Conservation (phyloP, 2,113 vertebrate species). For the Phyllostomus hastatus region DNA sequence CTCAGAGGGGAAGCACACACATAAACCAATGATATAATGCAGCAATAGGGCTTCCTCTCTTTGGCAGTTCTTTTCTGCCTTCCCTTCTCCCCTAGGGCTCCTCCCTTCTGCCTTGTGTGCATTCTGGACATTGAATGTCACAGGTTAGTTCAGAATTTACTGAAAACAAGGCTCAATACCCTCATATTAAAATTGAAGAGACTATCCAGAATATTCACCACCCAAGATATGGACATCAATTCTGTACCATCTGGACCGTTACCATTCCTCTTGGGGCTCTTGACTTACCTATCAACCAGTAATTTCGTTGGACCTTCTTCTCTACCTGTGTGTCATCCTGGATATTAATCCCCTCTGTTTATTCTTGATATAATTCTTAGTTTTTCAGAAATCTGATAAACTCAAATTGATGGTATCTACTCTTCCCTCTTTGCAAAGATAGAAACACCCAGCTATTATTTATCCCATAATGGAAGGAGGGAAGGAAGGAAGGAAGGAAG, state of each 20-base stretch:
- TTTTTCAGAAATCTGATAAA: neutral
- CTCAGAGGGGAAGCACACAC: neutral
- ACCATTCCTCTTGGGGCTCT: neutral
- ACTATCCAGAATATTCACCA: neutral
- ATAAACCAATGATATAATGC: neutral
- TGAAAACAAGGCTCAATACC: neutral
- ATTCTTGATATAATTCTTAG: neutral
- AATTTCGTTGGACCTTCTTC: neutral
- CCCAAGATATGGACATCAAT: neutral
- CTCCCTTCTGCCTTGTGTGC: neutral
- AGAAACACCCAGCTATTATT: neutral
- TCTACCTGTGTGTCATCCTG: neutral
- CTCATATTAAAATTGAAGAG: neutral
- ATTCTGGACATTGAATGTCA: neutral
- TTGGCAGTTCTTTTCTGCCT: neutral
- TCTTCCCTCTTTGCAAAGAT: neutral
- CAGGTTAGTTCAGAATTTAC: neutral
- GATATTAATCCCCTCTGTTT: neutral
- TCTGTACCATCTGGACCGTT: neutral
- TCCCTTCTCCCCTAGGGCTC: neutral
- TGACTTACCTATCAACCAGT: neutral
- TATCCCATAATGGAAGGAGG: neutral
- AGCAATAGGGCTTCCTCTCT: neutral
- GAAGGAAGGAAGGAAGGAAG: no score
- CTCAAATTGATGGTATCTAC: neutral